Conservation (phyloP, 2,113 vertebrate species). For the Tetrax tetrax region DNA sequence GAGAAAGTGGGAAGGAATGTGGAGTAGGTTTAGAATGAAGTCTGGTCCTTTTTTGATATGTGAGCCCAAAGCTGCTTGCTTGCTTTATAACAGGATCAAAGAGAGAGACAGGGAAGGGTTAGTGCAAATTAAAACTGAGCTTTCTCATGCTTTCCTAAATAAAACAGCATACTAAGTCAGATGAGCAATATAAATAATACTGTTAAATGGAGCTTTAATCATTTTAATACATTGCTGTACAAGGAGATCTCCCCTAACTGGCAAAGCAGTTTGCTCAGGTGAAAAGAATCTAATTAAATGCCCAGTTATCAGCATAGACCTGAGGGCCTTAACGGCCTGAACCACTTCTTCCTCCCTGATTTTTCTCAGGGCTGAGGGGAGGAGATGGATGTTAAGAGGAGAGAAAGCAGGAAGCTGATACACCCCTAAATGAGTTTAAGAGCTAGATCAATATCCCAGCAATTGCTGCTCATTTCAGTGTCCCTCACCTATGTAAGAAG, state of each 20-base stretch:
- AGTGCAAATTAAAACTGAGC: constrained; percentile 64
- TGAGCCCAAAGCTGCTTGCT: constrained; percentile 22
- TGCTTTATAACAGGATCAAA: constrained; percentile 15
- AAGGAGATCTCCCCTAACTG: constrained; percentile 56
- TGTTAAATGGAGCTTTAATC: constrained; percentile 66
- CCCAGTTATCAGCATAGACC: constrained; percentile 51
- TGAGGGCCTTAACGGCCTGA: neutral
- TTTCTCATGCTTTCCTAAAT: constrained; percentile 71
- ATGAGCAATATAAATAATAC: constrained; percentile 67
- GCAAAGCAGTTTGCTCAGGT: constrained; percentile 51
- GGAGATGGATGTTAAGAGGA: neutral
- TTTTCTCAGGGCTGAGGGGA: neutral
- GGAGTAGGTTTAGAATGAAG: constrained; percentile 2
- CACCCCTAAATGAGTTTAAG: neutral
- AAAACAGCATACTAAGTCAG: constrained; percentile 71
- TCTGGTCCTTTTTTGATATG: constrained; percentile 13
- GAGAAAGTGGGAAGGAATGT: constrained; percentile 18
- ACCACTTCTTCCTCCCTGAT: neutral
- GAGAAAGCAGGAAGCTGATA: neutral
- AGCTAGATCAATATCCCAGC: neutral
- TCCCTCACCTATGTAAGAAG: neutral
- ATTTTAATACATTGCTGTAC: constrained; percentile 53
- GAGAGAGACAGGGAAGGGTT: constrained; percentile 21
- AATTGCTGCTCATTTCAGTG: neutral
- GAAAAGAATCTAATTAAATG: constrained; percentile 68